Evolutionary conservation across 2,797 vertebrate species (phyloP).

Genomic region (Lophius americanus): DNA sequence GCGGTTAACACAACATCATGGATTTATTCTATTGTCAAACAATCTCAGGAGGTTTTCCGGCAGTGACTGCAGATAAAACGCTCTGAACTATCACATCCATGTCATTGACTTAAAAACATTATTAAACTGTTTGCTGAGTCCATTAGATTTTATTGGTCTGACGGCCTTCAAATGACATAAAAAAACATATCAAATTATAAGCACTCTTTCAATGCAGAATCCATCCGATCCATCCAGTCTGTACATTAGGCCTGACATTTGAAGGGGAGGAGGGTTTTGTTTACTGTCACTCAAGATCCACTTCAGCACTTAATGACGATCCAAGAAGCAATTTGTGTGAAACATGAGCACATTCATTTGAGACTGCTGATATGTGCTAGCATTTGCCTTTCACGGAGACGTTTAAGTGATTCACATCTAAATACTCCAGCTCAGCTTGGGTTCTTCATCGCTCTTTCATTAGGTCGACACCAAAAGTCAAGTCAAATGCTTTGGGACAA

Average conservation of each 20-base stretch:
- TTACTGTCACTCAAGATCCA: slow-evolving; percentile 60
- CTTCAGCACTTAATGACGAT: slow-evolving; percentile 61
- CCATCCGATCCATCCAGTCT: slow-evolving; percentile 27
- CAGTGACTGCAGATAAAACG: slow-evolving; percentile 13
- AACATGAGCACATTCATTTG: slow-evolving; percentile 47
- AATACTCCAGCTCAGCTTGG: slow-evolving; percentile 40
- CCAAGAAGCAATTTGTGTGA: slow-evolving; percentile 56
- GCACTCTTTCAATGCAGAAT: slow-evolving; percentile 18
- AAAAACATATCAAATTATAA: slow-evolving; percentile 32
- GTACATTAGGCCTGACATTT: slow-evolving; percentile 53
- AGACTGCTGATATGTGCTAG: slow-evolving; percentile 36
- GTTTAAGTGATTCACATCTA: slow-evolving; percentile 38
- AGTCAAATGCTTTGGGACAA: slow-evolving; percentile 17
- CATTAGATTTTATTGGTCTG: slow-evolving; percentile 23
- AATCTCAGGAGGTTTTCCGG: slow-evolving; percentile 22
- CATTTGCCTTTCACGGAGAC: slow-evolving; percentile 33
- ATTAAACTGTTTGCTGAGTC: slow-evolving; percentile 6
- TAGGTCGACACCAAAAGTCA: slow-evolving; percentile 32
- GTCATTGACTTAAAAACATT: slow-evolving; percentile 7
- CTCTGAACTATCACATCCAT: slow-evolving; percentile 15
- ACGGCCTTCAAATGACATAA: slow-evolving; percentile 27
- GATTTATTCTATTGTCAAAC: slow-evolving; percentile 4
- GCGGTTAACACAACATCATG: slow-evolving; percentile 16
- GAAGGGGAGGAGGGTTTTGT: slow-evolving; percentile 55
- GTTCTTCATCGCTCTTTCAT: slow-evolving; percentile 47